A percentile compares a stretch with the other conserved stretches of the same genome.
phyloP scores from a whole-genome alignment of 2,888 invertebrate species.

The Tetranychus piercei region DNA sequence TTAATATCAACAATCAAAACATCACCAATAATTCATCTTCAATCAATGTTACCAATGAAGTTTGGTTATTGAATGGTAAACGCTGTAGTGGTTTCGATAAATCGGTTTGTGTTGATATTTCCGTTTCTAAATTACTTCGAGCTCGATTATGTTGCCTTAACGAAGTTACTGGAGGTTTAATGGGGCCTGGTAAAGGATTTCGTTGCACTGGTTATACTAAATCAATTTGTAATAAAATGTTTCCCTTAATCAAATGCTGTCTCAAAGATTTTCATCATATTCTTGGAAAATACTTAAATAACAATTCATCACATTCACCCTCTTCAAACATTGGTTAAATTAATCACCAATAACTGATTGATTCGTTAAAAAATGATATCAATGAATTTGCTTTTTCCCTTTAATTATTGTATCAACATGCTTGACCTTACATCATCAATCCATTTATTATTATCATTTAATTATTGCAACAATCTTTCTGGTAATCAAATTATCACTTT shows the following conservation, averaged over 20 bases:
- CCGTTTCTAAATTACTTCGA: constrained; percentile 13
- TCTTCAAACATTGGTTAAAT: no score
- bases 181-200: constrained; percentile 11
- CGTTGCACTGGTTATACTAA: constrained; percentile 17
- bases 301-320: not conserved
- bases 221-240: constrained; percentile 15
- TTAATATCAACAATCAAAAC: not conserved
- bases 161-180: not conserved
- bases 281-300: constrained; percentile 26
- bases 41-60: not conserved
- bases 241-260: constrained; percentile 20
- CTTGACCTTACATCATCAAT: no score
- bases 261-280: constrained; percentile 18
- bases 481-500: no score
- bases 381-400: no score
- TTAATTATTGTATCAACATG: no score
- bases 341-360: no score
- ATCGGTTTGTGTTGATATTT: constrained; percentile 18
- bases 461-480: no score
- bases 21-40: not conserved
- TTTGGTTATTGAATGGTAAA: not conserved
- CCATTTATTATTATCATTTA: no score
- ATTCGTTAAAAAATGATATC: no score
- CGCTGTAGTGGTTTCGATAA: constrained; percentile 2
- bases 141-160: constrained; percentile 20